phyloP scores from a whole-genome alignment of 2,888 invertebrate species.

The Andrena bucephala region DNA sequence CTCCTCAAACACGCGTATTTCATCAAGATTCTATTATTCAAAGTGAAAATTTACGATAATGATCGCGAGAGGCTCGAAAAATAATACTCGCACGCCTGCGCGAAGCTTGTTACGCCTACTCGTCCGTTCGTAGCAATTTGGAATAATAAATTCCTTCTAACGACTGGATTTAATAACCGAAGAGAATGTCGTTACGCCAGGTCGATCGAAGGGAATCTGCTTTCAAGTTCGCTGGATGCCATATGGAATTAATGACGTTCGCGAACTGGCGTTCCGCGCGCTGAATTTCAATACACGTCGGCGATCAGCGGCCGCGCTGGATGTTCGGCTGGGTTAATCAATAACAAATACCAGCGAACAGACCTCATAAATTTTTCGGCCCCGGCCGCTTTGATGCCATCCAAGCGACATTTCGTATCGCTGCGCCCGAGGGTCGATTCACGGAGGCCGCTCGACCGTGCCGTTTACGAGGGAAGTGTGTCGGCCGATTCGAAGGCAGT shows the following conservation, averaged over 20 bases:
- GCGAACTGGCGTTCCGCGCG: not conserved
- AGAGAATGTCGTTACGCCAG: too few species aligned
- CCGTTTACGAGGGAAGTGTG: slow-evolving; percentile 20
- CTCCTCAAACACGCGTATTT: not conserved
- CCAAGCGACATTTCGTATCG: slow-evolving; percentile 43
- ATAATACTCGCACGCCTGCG: too few species aligned
- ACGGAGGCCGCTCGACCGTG: slow-evolving; percentile 24
- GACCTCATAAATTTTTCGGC: slow-evolving; percentile 56
- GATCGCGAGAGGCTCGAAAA: too few species aligned
- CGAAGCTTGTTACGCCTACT: too few species aligned
- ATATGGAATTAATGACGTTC: slow-evolving; percentile 6
- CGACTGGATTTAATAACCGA: too few species aligned
- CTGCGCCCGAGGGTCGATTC: slow-evolving; percentile 14
- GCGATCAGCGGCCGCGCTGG: not conserved
- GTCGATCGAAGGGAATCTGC: too few species aligned
- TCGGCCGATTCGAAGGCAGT: slow-evolving; percentile 28
- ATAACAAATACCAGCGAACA: slow-evolving; percentile 39
- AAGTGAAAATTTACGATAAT: not conserved
- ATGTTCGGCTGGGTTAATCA: slow-evolving; percentile 37
- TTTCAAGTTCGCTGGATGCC: not conserved
- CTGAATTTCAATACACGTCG: slow-evolving; percentile 22
- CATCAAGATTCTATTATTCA: too few species aligned
- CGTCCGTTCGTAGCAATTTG: too few species aligned
- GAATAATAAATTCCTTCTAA: too few species aligned
- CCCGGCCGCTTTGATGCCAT: slow-evolving; percentile 47